phyloP scores from a whole-genome alignment of 2,113 vertebrate genomes.

The Oryzias curvinotus region DNA sequence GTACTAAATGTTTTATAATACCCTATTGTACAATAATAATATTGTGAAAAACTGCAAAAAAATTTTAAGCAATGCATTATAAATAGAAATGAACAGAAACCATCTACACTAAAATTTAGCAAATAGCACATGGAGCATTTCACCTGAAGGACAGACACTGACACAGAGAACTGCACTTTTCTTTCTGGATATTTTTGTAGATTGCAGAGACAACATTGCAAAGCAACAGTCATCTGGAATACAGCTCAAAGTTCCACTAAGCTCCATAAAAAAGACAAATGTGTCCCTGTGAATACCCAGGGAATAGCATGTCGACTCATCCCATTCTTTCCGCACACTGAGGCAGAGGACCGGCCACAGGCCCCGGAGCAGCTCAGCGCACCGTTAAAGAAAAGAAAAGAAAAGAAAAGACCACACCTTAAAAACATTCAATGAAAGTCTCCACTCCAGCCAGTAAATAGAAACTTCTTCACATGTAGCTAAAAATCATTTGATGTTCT shows the following conservation, averaged over 20 bases:
- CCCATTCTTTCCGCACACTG: constrained; percentile 34
- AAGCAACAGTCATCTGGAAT: constrained; percentile 68
- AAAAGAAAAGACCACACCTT: constrained; percentile 20
- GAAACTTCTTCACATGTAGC: constrained; percentile 11
- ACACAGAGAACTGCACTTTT: not conserved
- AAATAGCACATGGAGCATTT: not conserved
- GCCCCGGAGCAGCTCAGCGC: constrained; percentile 39
- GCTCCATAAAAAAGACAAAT: constrained; percentile 70
- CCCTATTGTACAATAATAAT: no score
- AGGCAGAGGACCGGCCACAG: constrained; percentile 35
- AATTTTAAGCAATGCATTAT: not conserved
- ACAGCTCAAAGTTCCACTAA: constrained; percentile 45
- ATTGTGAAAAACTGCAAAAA: not conserved
- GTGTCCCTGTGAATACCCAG: constrained; percentile 57
- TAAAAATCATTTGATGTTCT: no score
- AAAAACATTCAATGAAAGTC: constrained; percentile 20
- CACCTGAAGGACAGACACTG: not conserved
- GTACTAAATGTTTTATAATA: no score
- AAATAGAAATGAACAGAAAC: not conserved
- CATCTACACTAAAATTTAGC: not conserved
- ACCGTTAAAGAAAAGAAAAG: constrained; percentile 13
- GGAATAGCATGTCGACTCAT: constrained; percentile 53
- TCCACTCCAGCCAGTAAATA: not conserved
- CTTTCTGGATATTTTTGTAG: constrained; percentile 1
- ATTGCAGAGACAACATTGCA: constrained; percentile 11